Evolutionary conservation across 2,113 vertebrate species (phyloP).

Genomic region (Embiotoca jacksoni): DNA sequence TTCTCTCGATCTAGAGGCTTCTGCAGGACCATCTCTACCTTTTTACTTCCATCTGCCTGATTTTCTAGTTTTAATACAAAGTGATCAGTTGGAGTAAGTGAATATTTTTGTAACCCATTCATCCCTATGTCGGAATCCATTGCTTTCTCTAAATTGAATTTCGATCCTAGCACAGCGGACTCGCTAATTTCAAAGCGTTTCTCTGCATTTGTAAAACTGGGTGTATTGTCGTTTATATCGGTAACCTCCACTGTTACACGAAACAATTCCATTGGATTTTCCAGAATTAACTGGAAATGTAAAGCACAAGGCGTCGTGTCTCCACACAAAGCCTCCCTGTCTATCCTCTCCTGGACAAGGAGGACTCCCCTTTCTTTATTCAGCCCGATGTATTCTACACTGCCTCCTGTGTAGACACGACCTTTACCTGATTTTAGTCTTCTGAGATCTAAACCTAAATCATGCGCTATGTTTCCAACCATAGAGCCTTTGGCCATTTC

Average conservation of each 20-base stretch:
- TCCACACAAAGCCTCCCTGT: constrained; percentile 84
- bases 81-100: constrained; percentile 11
- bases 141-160: constrained; percentile 60
- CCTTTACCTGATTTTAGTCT: constrained; percentile 73
- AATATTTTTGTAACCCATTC: constrained; percentile 43
- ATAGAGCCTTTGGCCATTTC: constrained; percentile 83
- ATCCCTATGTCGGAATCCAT: constrained; percentile 51
- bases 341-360: constrained; percentile 74
- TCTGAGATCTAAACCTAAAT: constrained; percentile 80
- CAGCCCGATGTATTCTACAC: constrained; percentile 78
- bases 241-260: constrained; percentile 56
- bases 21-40: constrained; percentile 71
- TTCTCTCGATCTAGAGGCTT: constrained; percentile 71
- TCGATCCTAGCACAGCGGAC: constrained; percentile 37
- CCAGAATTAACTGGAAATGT: constrained; percentile 73
- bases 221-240: constrained; percentile 62
- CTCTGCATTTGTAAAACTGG: constrained; percentile 41
- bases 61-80: constrained; percentile 38
- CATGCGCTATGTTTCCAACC: constrained; percentile 79
- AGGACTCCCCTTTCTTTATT: constrained; percentile 76
- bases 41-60: constrained; percentile 35
- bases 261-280: constrained; percentile 73
- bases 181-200: constrained; percentile 60
- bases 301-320: constrained; percentile 75
- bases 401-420: constrained; percentile 77